phyloP scores from a whole-genome alignment of 2,888 invertebrate species.

The Caenorhabditis auriculariae region DNA sequence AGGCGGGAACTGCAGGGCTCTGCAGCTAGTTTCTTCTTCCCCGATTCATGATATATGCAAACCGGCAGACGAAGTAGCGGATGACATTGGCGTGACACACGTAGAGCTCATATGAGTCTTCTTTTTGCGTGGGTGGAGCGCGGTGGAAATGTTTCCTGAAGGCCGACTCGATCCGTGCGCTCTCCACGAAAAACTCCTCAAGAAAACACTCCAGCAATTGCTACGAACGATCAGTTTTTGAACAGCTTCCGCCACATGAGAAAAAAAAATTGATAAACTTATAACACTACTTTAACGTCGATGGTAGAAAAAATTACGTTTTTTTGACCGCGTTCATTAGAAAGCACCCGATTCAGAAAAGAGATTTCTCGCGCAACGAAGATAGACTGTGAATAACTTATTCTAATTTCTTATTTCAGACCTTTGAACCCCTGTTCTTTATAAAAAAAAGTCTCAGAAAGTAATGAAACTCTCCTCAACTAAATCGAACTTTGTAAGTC shows the following conservation, averaged over 20 bases:
- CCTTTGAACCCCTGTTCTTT: too few species aligned
- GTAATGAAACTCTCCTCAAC: too few species aligned
- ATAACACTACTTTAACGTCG: background rate
- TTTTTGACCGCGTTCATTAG: too few species aligned
- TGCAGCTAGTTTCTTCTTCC: conserved; percentile 64
- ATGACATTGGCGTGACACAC: conserved; percentile 99
- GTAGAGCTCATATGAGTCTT: conserved; percentile 83
- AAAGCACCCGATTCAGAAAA: background rate
- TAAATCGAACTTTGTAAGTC: too few species aligned
- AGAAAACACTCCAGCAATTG: too few species aligned
- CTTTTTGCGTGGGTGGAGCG: conserved; percentile 77
- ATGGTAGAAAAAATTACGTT: too few species aligned
- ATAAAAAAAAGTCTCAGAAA: too few species aligned
- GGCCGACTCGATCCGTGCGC: conserved; percentile 68
- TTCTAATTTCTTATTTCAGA: too few species aligned
- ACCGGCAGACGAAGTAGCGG: conserved; percentile 88
- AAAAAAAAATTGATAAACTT: background rate
- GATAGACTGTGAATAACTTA: too few species aligned
- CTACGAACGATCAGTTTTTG: background rate
- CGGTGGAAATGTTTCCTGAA: conserved; percentile 90
- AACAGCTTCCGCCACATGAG: background rate
- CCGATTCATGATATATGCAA: conserved; percentile 57
- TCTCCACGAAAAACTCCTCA: conserved; percentile 60
- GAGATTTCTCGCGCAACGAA: background rate
- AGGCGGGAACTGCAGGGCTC: conserved; percentile 92